These are phyloP conservation scores for Philopotamus ludificatus DNA, from an alignment of 1,140 invertebrate genomes.

Conservation along the genomic window DNA sequence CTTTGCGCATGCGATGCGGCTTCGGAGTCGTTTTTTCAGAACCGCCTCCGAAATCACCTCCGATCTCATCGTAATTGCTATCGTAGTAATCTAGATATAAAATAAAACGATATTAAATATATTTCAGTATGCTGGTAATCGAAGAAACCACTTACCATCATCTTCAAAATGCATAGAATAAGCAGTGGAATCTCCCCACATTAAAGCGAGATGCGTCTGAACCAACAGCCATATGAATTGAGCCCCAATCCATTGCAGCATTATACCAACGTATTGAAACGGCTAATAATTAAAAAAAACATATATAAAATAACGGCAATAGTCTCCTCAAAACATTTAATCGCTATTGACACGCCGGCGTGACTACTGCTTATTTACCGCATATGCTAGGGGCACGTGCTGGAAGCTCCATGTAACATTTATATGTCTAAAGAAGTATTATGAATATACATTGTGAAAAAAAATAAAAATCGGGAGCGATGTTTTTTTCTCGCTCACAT, in stretches of 20 bases:
- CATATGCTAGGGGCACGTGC: no score
- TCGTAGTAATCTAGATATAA: conserved; percentile 37
- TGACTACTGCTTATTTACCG: no score
- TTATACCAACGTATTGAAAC: conserved; percentile 43
- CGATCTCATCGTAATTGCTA: conserved; percentile 38
- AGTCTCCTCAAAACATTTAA: no score
- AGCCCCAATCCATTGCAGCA: conserved; percentile 47
- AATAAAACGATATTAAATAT: background rate
- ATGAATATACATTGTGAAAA: no score
- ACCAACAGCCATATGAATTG: conserved; percentile 48
- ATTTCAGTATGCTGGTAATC: background rate
- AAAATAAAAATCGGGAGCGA: no score
- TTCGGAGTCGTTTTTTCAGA: conserved; percentile 6
- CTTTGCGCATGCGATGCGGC: conserved; percentile 44
- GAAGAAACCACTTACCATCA: conserved; percentile 14
- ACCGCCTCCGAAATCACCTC: conserved; percentile 31
- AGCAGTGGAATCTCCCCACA: conserved; percentile 16
- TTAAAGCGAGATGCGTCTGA: conserved; percentile 44
- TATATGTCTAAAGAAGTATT: no score
- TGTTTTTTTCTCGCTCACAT: no score
- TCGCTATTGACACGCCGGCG: no score
- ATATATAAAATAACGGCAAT: no score
- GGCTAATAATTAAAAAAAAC: conserved; percentile 47
- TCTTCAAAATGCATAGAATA: conserved; percentile 26
- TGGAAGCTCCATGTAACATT: no score